Evolutionary conservation across 1,140 invertebrate species (phyloP), one percentile per base, ranked within the genome.

Genomic region (Cepaea nemoralis): DNA sequence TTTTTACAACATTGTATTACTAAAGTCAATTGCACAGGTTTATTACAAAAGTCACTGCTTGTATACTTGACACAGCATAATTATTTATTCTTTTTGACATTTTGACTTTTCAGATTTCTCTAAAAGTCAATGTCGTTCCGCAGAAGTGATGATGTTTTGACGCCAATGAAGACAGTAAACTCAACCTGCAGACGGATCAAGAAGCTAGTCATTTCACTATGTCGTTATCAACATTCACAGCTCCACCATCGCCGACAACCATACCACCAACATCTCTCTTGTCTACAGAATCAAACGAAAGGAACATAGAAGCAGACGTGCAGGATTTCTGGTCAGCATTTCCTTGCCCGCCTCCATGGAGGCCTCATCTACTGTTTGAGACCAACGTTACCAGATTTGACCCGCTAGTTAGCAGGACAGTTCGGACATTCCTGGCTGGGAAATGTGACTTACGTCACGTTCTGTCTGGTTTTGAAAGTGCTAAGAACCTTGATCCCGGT

Each of bases 331-430:
- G 83, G 83, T 67, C 77, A 37, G 33, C 39, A 59, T 84, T 84
- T 63, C 83, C 83, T 19, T 84, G 83, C 67, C 83, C 83, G 19
- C 83, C 83, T 27, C 83, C 83, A 27, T 84, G 83, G 83, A 75
- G 70, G 35, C 77, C 76, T 6, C 76, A 35, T 2, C 59, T 84
- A n/a, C 48, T 84, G 27, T 16, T 50, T 24, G 77, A 80, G 67
- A 67, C 71, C 31, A 80, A 80, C 67, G 19, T 37, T 19, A 22
- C 77, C 1, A 22, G 48, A 6, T 42, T 80, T n/a, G 66, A 50
- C 0, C 77, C 77, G 1, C 37, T n/a, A 16, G 33, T 80, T 40
- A 45, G 77, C 39, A n/a, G 42, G 24, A 45, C 37, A 27, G 66
- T 80, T 33, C 39, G 42, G 66, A 19, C 66, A 24, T 80, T 80